Evolutionary conservation across 2,113 vertebrate genomes (phyloP), one percentile per base, ranked within the genome.

Genomic region (Dicentrarchus labrax): DNA sequence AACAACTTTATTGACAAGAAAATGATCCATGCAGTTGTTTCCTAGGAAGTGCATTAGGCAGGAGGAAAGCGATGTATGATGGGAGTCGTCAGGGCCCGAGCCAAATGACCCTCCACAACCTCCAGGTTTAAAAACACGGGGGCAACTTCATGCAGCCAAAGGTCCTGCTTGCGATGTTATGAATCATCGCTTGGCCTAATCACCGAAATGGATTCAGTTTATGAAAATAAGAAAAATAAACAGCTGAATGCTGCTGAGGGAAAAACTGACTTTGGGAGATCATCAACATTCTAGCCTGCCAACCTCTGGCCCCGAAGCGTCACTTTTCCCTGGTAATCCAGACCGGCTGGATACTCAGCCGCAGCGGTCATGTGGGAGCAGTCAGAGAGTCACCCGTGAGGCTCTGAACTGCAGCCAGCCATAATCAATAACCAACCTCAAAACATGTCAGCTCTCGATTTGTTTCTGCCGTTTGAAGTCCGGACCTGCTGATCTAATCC

Each of bases 381-480:
- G 79, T 21, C 70, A 59, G 65, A 43, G 39, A 82, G 89, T 73
- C 76, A 57, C 77, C 76, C 68, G 60, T n/a, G 54, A 57, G 86
- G 74, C 47, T 72, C 81, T 70, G 86, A 83, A 65, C 85, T 78
- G 85, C 85, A 90, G 68, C 79, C 91, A 87, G 66, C 69, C 12
- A 17, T 66, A 84, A 94, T 96, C 94, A 89, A 94, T 94, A 87
- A 48, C 39, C 80, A 13, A 68, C 76, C 73, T 80, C 77, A 76
- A 51, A 87, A 91, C 89, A 91, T 90, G 88, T 85, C 88, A 87
- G 75, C 22, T 70, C 89, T 88, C 82, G 88, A 93, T 93, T 90
- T 88, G 79, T 88, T 84, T 88, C 77, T 87, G 79, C 76, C 3
- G 65, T 94, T 93, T 94, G 90, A 92, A 93, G 88, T 83, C 84